Percentiles rank a stretch among this genome's conserved stretches.
phyloP scores from a whole-genome alignment of 2,113 vertebrate species.

The Limnothrissa miodon region DNA sequence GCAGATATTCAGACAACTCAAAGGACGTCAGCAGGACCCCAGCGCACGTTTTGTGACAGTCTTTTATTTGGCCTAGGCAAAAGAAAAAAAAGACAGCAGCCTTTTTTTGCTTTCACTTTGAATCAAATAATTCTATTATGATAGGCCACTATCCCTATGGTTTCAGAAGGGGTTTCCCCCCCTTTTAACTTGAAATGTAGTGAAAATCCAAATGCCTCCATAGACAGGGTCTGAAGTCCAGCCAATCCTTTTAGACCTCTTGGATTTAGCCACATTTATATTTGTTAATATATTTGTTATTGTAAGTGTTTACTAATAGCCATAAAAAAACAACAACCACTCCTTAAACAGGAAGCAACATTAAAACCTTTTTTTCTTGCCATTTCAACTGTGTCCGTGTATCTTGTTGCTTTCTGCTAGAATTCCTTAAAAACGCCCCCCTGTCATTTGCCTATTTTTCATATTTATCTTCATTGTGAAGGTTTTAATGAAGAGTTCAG shows the following conservation, averaged over 20 bases:
- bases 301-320: background rate
- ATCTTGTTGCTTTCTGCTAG: background rate
- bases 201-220: background rate
- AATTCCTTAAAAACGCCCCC: background rate
- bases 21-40: conserved; percentile 12
- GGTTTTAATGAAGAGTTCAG: background rate
- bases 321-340: background rate
- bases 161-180: background rate
- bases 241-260: background rate
- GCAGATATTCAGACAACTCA: conserved; percentile 5
- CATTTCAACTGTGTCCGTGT: background rate
- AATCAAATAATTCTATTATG: conserved; percentile 17
- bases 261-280: background rate
- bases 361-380: background rate
- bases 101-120: conserved; percentile 1
- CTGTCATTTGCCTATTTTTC: background rate
- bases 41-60: conserved; percentile 12
- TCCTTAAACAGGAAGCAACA: background rate
- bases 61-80: background rate
- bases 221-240: background rate
- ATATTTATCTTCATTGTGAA: background rate
- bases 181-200: background rate
- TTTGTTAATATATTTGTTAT: background rate
- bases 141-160: conserved; percentile 2
- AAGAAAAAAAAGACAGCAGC: background rate